Conservation (phyloP, 2,797 vertebrate species). For the Sus cebifrons region DNA sequence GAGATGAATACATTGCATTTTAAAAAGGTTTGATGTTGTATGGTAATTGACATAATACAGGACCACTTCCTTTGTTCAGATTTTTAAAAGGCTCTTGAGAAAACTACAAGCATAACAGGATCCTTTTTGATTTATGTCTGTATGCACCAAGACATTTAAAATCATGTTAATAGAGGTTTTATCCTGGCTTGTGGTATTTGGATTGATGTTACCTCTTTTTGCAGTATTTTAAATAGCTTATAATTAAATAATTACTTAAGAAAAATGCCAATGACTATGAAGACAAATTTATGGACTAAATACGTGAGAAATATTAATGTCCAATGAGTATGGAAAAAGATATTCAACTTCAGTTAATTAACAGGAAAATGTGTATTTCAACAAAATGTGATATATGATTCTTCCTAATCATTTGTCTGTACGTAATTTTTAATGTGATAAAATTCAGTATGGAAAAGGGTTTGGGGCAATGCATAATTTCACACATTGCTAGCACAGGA, state of each 20-base stretch:
- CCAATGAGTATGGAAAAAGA: background rate
- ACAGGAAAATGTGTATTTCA: background rate
- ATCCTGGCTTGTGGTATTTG: background rate
- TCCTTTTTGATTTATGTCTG: background rate
- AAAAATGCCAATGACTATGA: background rate
- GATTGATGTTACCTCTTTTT: background rate
- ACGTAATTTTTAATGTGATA: background rate
- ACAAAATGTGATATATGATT: background rate
- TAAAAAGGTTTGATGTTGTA: background rate
- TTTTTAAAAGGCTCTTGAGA: background rate
- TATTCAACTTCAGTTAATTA: background rate
- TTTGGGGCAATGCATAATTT: background rate
- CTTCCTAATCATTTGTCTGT: background rate
- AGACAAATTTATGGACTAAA: constrained; percentile 18
- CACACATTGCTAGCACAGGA: background rate
- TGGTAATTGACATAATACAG: background rate
- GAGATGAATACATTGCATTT: background rate
- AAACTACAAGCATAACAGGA: background rate
- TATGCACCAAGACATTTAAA: background rate
- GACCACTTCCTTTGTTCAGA: background rate
- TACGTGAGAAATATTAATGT: background rate
- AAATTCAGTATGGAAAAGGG: background rate
- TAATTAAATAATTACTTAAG: background rate
- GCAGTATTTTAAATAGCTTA: background rate
- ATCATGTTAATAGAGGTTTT: background rate